A percentile compares a stretch with the other conserved stretches of the same genome.
Conservation (phyloP, 2,888 invertebrate species). For the Dicyrtoma fusca region DNA sequence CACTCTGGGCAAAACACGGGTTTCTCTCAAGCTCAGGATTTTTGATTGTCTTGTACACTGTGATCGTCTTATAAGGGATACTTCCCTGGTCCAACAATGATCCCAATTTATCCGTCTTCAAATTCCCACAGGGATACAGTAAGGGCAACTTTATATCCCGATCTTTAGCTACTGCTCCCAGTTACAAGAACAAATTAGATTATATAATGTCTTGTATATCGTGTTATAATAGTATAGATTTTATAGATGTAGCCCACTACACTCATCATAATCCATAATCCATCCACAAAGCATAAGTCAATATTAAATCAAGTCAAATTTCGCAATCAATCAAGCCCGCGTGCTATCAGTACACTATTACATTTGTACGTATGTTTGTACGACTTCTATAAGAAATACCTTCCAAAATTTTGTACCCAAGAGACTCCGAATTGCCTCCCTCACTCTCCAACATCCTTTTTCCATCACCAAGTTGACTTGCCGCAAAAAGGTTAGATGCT, state of each 20-base stretch:
- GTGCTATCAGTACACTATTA: not conserved
- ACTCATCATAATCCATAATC: constrained; percentile 1
- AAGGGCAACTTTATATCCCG: constrained; percentile 30
- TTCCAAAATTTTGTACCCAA: constrained; percentile 39
- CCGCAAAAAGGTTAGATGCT: constrained; percentile 19
- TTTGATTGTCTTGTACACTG: constrained; percentile 40
- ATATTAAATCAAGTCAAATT: not conserved
- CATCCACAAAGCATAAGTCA: not conserved
- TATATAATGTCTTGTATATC: too few species aligned
- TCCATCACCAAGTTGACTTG: constrained; percentile 26
- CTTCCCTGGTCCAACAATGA: constrained; percentile 18
- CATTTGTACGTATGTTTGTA: too few species aligned
- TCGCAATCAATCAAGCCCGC: too few species aligned
- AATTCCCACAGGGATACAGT: constrained; percentile 46
- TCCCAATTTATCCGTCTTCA: constrained; percentile 38
- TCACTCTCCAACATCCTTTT: constrained; percentile 37
- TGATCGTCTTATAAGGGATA: constrained; percentile 29
- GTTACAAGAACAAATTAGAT: too few species aligned
- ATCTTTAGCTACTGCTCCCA: too few species aligned
- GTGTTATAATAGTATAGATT: too few species aligned
- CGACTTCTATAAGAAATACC: constrained; percentile 35
- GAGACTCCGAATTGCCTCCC: constrained; percentile 42
- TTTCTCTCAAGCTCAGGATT: constrained; percentile 35
- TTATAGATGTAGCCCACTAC: too few species aligned
- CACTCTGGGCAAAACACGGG: not conserved